phyloP scores from a whole-genome alignment of 2,888 invertebrate species.

The Rotaria socialis region DNA sequence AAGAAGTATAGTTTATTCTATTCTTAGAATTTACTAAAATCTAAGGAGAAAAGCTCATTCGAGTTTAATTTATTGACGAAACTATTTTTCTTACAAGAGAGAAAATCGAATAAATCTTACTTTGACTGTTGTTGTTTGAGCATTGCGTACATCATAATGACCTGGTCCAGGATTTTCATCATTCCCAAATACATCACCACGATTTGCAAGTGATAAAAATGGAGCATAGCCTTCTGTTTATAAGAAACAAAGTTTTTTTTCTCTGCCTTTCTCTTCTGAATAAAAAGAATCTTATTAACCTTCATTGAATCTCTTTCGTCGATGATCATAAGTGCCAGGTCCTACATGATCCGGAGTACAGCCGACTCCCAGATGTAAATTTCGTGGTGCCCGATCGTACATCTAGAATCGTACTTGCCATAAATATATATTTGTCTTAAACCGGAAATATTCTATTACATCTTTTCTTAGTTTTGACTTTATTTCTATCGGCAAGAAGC shows the following conservation, averaged over 20 bases:
- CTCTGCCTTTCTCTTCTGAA: no score
- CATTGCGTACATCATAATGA: conserved; percentile 45
- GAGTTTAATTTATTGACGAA: no score
- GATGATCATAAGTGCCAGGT: conserved; percentile 11
- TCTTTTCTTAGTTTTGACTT: no score
- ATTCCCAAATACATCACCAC: conserved; percentile 50
- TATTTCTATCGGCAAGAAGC: no score
- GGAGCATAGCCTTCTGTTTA: conserved; percentile 59
- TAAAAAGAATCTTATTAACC: background rate
- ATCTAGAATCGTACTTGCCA: background rate
- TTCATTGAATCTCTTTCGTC: background rate
- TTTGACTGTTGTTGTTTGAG: background rate
- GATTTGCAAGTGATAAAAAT: conserved; percentile 57
- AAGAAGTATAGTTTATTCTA: no score
- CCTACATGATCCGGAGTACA: background rate
- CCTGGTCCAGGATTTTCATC: conserved; percentile 54
- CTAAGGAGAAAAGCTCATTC: no score
- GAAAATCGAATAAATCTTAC: background rate
- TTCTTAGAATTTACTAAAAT: no score
- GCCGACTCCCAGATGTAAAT: background rate
- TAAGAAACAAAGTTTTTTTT: no score
- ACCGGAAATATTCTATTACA: no score
- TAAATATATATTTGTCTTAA: no score
- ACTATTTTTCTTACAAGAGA: background rate
- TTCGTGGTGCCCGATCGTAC: conserved; percentile 20